Conservation (phyloP, 2,797 vertebrate species). For the Bovichtus diacanthus region DNA sequence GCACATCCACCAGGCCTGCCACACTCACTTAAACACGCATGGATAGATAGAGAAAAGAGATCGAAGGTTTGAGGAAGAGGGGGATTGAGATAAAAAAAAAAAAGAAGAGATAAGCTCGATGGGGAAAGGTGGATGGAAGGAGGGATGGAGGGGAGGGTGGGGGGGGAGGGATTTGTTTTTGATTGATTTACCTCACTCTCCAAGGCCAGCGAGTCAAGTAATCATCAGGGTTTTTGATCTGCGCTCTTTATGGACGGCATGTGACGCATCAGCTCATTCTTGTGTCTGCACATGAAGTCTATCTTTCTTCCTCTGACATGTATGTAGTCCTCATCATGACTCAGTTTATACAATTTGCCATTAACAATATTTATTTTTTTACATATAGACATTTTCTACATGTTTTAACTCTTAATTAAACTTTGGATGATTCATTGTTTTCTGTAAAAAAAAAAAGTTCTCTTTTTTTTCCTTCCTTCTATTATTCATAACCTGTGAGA, state of each 20-base stretch:
- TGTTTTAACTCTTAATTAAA: background rate
- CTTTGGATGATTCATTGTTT: background rate
- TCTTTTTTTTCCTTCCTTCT: background rate
- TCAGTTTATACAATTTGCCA: too few species aligned
- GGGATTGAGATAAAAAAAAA: background rate
- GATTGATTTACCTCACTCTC: conserved; percentile 63
- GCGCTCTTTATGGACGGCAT: conserved; percentile 12
- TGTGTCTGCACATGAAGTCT: too few species aligned
- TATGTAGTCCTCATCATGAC: background rate
- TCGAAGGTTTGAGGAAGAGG: conserved; percentile 54
- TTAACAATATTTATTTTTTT: too few species aligned
- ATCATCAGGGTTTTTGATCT: conserved; percentile 53
- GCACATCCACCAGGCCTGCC: conserved; percentile 68
- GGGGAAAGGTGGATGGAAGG: conserved; percentile 1
- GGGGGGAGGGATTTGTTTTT: conserved; percentile 46
- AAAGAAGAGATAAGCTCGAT: background rate
- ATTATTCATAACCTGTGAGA: background rate
- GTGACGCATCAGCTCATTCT: conserved; percentile 17
- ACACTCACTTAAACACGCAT: conserved; percentile 71
- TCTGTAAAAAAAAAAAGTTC: background rate
- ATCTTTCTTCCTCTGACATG: conserved; percentile 5
- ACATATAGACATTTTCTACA: background rate
- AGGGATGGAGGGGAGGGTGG: conserved; percentile 13
- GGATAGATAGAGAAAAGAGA: conserved; percentile 53
- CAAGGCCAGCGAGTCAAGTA: conserved; percentile 63